phyloP scores from a whole-genome alignment of 2,797 vertebrate genomes.

The Thaleichthys pacificus region DNA sequence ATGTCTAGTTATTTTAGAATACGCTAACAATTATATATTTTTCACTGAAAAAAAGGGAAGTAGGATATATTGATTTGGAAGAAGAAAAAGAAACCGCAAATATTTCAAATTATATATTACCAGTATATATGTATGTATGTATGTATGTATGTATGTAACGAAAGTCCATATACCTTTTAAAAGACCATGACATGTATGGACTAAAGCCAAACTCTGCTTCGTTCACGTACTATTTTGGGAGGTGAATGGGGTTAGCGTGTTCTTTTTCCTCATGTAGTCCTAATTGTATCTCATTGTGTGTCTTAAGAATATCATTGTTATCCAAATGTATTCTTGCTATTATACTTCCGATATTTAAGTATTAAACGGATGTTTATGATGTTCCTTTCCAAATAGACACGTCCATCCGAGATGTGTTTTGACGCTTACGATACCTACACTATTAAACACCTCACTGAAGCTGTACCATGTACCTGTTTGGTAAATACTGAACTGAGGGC shows the following conservation, averaged over 20 bases:
- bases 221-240: constrained; percentile 43
- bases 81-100: constrained; percentile 50
- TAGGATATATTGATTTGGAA: constrained; percentile 47
- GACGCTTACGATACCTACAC: constrained; percentile 42
- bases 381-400: constrained; percentile 63
- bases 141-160: constrained; percentile 54
- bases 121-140: constrained; percentile 53
- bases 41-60: constrained; percentile 62
- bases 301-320: constrained; percentile 61
- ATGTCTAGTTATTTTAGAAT: constrained; percentile 52
- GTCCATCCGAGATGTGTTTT: constrained; percentile 57
- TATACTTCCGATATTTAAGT: constrained; percentile 56
- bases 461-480: neutral
- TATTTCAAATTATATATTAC: constrained; percentile 36
- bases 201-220: constrained; percentile 34
- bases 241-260: constrained; percentile 49
- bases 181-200: constrained; percentile 18
- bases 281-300: constrained; percentile 62
- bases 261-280: constrained; percentile 60
- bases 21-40: constrained; percentile 42
- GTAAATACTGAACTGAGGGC: neutral
- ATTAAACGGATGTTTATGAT: constrained; percentile 63
- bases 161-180: constrained; percentile 51
- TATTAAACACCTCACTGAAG: neutral
- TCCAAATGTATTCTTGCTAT: constrained; percentile 66